Evolutionary conservation across 2,888 invertebrate species (phyloP).

Genomic region (Papilio demoleus): DNA sequence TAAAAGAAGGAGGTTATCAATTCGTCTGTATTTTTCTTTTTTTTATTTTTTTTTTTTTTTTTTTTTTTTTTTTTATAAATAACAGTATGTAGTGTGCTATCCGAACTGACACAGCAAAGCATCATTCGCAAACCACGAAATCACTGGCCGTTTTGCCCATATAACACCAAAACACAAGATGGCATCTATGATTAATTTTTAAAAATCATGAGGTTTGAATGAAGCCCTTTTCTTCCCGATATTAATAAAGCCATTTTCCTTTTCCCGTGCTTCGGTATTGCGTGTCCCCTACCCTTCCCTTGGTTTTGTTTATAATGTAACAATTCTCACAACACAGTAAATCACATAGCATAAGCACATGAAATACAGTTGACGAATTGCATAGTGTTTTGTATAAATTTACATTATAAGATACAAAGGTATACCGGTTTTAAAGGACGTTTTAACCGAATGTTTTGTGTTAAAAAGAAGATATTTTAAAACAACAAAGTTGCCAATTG

Average conservation of each 20-base stretch:
- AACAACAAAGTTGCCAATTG: not conserved
- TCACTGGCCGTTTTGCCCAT: slow-evolving; percentile 50
- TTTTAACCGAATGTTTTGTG: not conserved
- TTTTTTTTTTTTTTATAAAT: slow-evolving; percentile 55
- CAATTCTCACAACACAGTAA: slow-evolving; percentile 22
- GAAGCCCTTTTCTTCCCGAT: not conserved
- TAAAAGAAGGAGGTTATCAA: no score
- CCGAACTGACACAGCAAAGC: slow-evolving; percentile 75
- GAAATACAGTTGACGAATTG: slow-evolving; percentile 8
- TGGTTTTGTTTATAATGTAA: slow-evolving; percentile 33
- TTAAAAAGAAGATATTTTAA: not conserved
- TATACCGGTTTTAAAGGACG: not conserved
- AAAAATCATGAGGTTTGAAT: not conserved
- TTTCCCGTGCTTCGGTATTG: slow-evolving; percentile 7
- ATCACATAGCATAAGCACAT: slow-evolving; percentile 24
- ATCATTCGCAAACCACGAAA: slow-evolving; percentile 59
- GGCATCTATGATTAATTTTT: not conserved
- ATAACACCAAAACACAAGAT: slow-evolving; percentile 28
- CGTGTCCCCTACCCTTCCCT: slow-evolving; percentile 3
- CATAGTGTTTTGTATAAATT: slow-evolving; percentile 9
- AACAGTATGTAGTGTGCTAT: slow-evolving; percentile 78
- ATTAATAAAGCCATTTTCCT: slow-evolving; percentile 16
- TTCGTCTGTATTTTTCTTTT: no score
- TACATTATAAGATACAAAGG: not conserved
- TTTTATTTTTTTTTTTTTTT: no score